A percentile compares a stretch with the other conserved stretches of the same genome.
Evolutionary conservation across 2,797 vertebrate genomes (phyloP).

Genomic region (Jordanella pulchra): DNA sequence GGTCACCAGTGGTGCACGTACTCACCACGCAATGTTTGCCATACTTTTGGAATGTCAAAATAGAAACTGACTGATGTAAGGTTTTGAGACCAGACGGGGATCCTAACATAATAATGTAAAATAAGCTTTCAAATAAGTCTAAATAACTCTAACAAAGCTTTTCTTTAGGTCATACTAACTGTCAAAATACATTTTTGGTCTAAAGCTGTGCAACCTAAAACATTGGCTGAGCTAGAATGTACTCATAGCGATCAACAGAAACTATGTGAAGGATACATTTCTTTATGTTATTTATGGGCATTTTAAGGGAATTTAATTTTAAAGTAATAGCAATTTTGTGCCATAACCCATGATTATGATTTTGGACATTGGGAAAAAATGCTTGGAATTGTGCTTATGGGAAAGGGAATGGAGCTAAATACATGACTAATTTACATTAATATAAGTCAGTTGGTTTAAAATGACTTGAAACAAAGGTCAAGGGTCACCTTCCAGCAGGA

Average conservation of each 20-base stretch:
- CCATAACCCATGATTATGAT: too few relatives aligned
- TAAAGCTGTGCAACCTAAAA: background rate
- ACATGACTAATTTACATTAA: too few relatives aligned
- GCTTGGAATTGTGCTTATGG: too few relatives aligned
- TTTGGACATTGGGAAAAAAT: background rate
- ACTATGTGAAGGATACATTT: background rate
- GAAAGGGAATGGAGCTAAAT: too few relatives aligned
- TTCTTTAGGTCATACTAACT: conserved; percentile 1
- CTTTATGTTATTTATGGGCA: background rate
- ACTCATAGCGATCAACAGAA: background rate
- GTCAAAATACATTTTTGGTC: background rate
- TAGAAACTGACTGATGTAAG: background rate
- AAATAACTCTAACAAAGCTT: background rate
- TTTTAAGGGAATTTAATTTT: background rate
- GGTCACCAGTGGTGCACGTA: background rate
- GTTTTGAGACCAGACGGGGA: background rate
- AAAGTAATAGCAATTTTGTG: too few relatives aligned
- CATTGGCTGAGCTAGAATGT: background rate
- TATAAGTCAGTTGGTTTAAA: too few relatives aligned
- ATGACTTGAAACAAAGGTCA: too few relatives aligned
- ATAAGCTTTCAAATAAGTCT: background rate
- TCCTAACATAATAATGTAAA: background rate
- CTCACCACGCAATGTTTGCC: background rate
- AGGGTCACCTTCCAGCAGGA: too few relatives aligned
- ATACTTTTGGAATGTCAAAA: background rate